Evolutionary conservation across 2,888 invertebrate genomes (phyloP).

Genomic region (Lamproptera curius): DNA sequence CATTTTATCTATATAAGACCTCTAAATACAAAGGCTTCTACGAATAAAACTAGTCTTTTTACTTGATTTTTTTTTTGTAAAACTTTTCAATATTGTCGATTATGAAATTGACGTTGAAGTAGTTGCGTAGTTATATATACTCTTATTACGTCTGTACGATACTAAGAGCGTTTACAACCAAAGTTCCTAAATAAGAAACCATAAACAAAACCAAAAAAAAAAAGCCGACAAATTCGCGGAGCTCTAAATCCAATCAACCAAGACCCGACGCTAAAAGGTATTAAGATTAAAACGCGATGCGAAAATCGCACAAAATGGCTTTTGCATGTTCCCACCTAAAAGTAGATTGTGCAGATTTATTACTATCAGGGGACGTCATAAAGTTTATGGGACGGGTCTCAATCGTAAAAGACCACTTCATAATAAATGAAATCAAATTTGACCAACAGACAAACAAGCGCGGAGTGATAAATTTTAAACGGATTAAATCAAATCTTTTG

Average conservation of each 20-base stretch:
- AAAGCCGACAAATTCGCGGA: too few species aligned
- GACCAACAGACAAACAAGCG: constrained; percentile 51
- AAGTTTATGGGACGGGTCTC: constrained; percentile 47
- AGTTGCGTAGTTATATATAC: too few species aligned
- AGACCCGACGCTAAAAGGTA: background rate
- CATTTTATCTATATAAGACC: too few species aligned
- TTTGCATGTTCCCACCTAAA: constrained; percentile 23
- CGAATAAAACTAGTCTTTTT: too few species aligned
- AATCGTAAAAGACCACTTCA: constrained; percentile 62
- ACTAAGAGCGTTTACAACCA: too few species aligned
- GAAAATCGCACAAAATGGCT: constrained; percentile 20
- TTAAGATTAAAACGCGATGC: background rate
- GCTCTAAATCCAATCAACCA: constrained; percentile 1
- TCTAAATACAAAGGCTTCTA: too few species aligned
- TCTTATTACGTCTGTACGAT: too few species aligned
- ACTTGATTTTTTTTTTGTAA: too few species aligned
- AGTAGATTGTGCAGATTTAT: constrained; percentile 44
- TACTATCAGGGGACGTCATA: constrained; percentile 45
- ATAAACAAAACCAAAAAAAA: too few species aligned
- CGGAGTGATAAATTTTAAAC: constrained; percentile 66
- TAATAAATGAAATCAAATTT: constrained; percentile 59
- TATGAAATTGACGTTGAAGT: too few species aligned
- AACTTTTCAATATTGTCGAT: too few species aligned
- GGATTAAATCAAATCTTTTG: constrained; percentile 62
- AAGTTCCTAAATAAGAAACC: too few species aligned